Conservation (phyloP, 2,888 invertebrate genomes). For the Temnothorax rugatulus region DNA sequence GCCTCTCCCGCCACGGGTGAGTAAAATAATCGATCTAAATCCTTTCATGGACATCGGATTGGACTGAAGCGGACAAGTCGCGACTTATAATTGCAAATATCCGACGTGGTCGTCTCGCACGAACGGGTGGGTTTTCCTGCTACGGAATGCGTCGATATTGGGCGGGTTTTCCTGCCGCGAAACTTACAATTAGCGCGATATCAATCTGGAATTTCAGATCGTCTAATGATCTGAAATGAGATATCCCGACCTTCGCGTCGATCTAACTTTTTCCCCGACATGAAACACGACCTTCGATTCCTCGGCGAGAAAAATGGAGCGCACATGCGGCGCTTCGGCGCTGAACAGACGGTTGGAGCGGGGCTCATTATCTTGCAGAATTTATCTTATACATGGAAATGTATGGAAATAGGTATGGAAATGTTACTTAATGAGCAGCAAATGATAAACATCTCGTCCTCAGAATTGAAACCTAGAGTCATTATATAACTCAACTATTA, state of each 20-base stretch:
- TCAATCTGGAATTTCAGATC: background rate
- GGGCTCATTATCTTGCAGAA: background rate
- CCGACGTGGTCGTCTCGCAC: background rate
- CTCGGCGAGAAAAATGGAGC: background rate
- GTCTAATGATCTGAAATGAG: background rate
- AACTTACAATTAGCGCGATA: background rate
- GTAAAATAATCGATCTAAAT: slow-evolving; percentile 59
- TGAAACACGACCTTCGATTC: background rate
- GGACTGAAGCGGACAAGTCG: background rate
- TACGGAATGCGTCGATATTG: slow-evolving; percentile 6
- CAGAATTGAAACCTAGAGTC: background rate
- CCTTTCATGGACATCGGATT: slow-evolving; percentile 3
- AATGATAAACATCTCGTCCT: background rate
- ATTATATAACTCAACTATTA: slow-evolving; percentile 5
- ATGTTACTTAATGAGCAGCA: background rate
- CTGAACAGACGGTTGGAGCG: background rate
- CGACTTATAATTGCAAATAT: slow-evolving; percentile 36
- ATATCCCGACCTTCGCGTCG: background rate
- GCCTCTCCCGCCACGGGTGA: slow-evolving; percentile 84
- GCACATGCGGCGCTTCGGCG: background rate
- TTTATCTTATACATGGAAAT: background rate
- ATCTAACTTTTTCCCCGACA: background rate
- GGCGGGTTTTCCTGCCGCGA: background rate
- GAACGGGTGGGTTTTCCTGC: background rate
- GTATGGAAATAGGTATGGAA: background rate